Base-by-base conservation (phyloP, 2,888 invertebrate species). In the Dryococelus australis region DNA sequence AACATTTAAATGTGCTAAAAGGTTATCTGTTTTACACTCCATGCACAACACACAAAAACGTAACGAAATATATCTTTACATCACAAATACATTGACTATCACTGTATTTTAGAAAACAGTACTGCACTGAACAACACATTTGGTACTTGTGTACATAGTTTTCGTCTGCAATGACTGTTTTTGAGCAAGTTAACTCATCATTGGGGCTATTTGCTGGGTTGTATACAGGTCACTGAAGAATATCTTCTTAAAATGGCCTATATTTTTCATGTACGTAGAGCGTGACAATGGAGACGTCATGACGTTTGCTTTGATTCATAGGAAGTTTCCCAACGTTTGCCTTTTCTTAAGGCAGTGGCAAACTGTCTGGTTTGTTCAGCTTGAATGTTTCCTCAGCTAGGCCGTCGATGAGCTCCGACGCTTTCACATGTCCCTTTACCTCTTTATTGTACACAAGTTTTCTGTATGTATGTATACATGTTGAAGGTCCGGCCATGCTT, bases 281-380 rank as follows among this genome's bases (percentile, higher is more conserved):
- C 9, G 80, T 80, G 80, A 80, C 80, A n/a, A n/a, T 80, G 80
- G 80, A 80, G 80, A 80, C 24, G 27, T 80, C 80, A 12, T 24
- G 80, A 13, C 12, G 80, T 24, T 80, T 24, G 10, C n/a, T 80
- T 13, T 4, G 13, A 28, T 80, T 80, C 26, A 80, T 80, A 27
- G 0, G 12, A 80, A 80, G 9, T n/a, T 80, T 80, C 10, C 26
- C 80, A 80, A 26, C 10, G 24, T 80, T n/a, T 24, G 80, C 80
- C 9, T 80, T 80, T 26, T 8, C 20, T 20, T 28, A n/a, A 24
- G 28, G n/a, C 27, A 80, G 80, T 6, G 12, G 27, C 80, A 80
- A 12, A 80, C n/a, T 26, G 28, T 80, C 20, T 80, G 1, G 35
- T 35, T 35, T 35, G 2, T 35, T 35, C 35, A 35, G 35, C 35